Conservation (phyloP, 2,888 invertebrate genomes). For the Epirrhoe alternata region DNA sequence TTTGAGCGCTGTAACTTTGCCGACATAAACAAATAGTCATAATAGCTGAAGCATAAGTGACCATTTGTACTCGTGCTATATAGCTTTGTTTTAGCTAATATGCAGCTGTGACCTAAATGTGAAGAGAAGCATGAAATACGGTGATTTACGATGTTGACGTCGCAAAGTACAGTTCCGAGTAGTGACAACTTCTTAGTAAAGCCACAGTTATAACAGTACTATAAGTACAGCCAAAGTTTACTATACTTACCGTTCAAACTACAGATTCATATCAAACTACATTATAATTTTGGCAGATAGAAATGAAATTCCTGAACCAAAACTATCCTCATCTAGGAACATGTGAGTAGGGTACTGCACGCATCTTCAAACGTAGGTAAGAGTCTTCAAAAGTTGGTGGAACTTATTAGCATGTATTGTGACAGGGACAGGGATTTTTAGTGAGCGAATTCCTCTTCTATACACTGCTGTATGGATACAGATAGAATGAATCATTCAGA, state of each 20-base stretch:
- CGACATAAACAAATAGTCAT: background rate
- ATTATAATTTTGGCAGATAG: background rate
- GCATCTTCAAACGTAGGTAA: background rate
- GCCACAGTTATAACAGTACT: slow-evolving; percentile 18
- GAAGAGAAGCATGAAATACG: slow-evolving; percentile 26
- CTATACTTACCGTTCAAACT: no score
- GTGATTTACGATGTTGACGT: slow-evolving; percentile 40
- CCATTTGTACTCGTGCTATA: background rate
- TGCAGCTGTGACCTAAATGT: slow-evolving; percentile 45
- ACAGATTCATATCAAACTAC: background rate
- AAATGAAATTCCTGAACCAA: slow-evolving; percentile 4
- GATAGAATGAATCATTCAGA: slow-evolving; percentile 8
- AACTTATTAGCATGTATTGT: background rate
- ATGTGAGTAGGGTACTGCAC: no score
- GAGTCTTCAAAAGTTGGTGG: no score
- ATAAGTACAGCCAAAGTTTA: background rate
- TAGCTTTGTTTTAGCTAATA: slow-evolving; percentile 9
- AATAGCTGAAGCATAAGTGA: no score
- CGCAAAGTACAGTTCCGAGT: slow-evolving; percentile 25
- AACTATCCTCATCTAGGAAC: no score
- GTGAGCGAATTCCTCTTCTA: slow-evolving; percentile 5
- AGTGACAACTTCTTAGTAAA: slow-evolving; percentile 29
- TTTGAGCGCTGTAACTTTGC: background rate
- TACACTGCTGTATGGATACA: background rate
- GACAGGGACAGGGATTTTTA: background rate